Conservation (phyloP, 2,113 vertebrate species). For the Gallinago paraguaiae region DNA sequence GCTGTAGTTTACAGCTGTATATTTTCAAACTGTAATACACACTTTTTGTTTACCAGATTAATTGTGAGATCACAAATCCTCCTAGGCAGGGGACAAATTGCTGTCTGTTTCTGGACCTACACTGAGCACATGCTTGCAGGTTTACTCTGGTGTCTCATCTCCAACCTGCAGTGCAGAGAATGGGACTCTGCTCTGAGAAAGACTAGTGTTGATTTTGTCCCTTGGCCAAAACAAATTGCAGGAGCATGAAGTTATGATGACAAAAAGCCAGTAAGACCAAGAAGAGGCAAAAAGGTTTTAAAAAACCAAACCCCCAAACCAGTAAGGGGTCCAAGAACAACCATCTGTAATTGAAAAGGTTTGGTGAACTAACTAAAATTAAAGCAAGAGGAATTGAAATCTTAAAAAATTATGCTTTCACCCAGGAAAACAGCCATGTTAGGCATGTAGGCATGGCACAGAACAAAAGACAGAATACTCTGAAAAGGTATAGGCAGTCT, state of each 20-base stretch:
- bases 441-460: not conserved
- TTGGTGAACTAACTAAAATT: not conserved
- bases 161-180: not conserved
- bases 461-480: not conserved
- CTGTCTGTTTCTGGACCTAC: not conserved
- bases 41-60: not conserved
- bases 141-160: not conserved
- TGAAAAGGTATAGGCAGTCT: not conserved
- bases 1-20: not conserved
- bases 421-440: not conserved
- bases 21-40: not conserved
- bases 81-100: not conserved
- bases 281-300: not conserved
- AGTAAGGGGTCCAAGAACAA: not conserved
- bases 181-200: not conserved
- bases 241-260: not conserved
- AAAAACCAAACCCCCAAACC: not conserved
- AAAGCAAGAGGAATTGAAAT: not conserved
- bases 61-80: not conserved
- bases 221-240: not conserved
- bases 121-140: not conserved
- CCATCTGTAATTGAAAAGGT: not conserved
- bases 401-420: not conserved
- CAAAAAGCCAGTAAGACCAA: not conserved
- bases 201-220: not conserved